phyloP scores from a whole-genome alignment of 2,888 invertebrate species.

The Isoperla grammatica region DNA sequence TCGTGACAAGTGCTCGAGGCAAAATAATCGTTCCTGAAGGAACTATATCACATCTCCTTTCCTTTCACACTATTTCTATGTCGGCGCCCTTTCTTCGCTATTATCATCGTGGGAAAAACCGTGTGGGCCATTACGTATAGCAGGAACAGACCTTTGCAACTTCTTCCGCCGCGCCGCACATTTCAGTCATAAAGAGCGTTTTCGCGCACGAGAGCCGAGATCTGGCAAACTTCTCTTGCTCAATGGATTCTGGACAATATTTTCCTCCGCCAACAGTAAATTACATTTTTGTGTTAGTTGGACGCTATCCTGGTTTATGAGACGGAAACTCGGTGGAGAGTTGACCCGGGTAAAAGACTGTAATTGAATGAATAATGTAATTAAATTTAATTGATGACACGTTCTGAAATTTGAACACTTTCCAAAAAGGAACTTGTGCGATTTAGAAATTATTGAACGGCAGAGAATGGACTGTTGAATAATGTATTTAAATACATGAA shows the following conservation, averaged over 20 bases:
- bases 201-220: background rate
- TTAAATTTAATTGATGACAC: background rate
- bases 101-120: constrained; percentile 3
- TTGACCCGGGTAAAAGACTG: no score
- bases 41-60: background rate
- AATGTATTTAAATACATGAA: no score
- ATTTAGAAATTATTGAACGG: no score
- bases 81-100: background rate
- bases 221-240: background rate
- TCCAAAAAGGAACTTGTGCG: background rate
- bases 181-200: background rate
- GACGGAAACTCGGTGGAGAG: background rate
- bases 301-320: background rate
- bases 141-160: background rate
- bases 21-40: background rate
- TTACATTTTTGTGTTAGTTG: background rate
- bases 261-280: background rate
- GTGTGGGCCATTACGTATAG: background rate
- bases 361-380: background rate
- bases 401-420: background rate
- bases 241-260: background rate
- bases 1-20: background rate
- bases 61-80: background rate
- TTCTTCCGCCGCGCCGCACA: background rate
- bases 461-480: no score